Conservation (phyloP, 2,888 invertebrate species). For the Tortricodes alternella region DNA sequence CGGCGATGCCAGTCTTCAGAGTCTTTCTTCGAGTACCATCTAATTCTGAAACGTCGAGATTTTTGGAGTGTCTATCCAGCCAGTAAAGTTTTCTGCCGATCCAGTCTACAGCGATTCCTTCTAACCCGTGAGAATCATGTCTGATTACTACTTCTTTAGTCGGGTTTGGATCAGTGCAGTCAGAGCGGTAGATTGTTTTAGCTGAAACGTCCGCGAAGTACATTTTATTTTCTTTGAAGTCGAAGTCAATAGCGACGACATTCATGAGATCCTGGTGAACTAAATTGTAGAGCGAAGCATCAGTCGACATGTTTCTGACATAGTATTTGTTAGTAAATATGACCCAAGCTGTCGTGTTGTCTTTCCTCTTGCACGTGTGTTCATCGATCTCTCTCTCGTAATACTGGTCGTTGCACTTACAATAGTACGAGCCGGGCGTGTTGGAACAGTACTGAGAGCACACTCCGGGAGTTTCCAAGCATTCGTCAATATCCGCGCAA, state of each 20-base stretch:
- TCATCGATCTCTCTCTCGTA: slow-evolving; percentile 94
- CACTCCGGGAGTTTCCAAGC: slow-evolving; percentile 92
- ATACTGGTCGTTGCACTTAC: slow-evolving; percentile 96
- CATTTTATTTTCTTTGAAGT: slow-evolving; percentile 90
- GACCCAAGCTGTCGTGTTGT: slow-evolving; percentile 92
- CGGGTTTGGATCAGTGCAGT: slow-evolving; percentile 82
- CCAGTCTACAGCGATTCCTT: slow-evolving; percentile 99
- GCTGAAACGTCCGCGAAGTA: slow-evolving; percentile 98
- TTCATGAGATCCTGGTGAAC: slow-evolving; percentile 98
- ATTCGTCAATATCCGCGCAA: slow-evolving; percentile 96
- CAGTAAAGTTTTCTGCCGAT: slow-evolving; percentile 97
- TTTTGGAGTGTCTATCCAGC: slow-evolving; percentile 97
- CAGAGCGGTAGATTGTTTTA: slow-evolving; percentile 94
- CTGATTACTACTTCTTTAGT: slow-evolving; percentile 92
- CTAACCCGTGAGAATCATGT: slow-evolving; percentile 97
- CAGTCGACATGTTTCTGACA: slow-evolving; percentile 96
- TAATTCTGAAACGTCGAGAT: slow-evolving; percentile 96
- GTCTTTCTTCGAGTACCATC: slow-evolving; percentile 96
- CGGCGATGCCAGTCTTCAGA: slow-evolving; percentile 92
- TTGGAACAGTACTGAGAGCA: slow-evolving; percentile 98
- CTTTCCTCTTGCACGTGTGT: slow-evolving; percentile 94
- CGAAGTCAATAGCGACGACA: slow-evolving; percentile 98
- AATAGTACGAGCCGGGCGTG: slow-evolving; percentile 96
- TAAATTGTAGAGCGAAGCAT: slow-evolving; percentile 92
- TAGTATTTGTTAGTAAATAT: slow-evolving; percentile 99